Percentiles rank a stretch among this genome's conserved stretches.
These are phyloP conservation scores for Tauraco erythrolophus DNA, from an alignment of 2,113 vertebrate genomes.

Conservation along the genomic window DNA sequence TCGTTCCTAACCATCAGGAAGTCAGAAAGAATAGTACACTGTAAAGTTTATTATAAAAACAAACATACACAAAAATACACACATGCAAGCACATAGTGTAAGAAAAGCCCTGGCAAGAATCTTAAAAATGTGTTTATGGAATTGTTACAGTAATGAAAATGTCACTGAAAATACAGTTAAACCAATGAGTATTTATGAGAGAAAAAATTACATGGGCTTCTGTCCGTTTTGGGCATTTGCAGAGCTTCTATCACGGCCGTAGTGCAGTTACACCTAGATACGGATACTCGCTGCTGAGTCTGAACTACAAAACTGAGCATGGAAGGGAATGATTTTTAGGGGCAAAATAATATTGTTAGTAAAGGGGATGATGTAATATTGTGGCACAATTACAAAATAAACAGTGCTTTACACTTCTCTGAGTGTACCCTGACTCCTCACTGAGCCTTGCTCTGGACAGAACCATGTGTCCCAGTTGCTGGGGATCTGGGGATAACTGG, in stretches of 20 bases:
- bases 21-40: not conserved
- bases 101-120: not conserved
- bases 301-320: not conserved
- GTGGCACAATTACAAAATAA: not conserved
- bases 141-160: not conserved
- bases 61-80: not conserved
- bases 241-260: not conserved
- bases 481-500: not conserved
- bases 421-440: not conserved
- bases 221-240: not conserved
- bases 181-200: not conserved
- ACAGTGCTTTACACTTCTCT: not conserved
- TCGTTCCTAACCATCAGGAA: not conserved
- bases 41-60: not conserved
- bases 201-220: not conserved
- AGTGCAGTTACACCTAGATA: not conserved
- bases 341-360: not conserved
- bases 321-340: not conserved
- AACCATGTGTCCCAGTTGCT: not conserved
- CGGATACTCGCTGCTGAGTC: not conserved
- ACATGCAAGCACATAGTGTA: not conserved
- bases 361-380: not conserved
- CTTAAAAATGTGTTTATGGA: conserved; percentile 5
- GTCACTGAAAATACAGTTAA: not conserved
- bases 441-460: not conserved